Evolutionary conservation across 2,113 vertebrate genomes (phyloP).

Genomic region (Corythaixoides concolor): DNA sequence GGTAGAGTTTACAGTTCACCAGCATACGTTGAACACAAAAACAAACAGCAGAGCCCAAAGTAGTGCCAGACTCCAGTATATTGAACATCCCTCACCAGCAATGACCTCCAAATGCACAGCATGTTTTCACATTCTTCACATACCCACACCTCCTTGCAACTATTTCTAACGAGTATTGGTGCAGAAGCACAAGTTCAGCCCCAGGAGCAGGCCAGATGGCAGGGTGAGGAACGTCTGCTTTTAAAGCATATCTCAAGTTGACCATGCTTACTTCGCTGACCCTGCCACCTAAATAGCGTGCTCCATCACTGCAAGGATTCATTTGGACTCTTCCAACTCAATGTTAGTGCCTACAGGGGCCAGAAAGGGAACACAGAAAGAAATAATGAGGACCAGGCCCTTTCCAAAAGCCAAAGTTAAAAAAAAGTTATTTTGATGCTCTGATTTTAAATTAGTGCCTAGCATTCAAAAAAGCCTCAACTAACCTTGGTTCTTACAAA

Average conservation of each 20-base stretch:
- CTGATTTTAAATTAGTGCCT: neutral
- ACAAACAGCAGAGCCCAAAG: neutral
- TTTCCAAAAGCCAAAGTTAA: neutral
- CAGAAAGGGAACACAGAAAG: neutral
- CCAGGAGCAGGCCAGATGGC: neutral
- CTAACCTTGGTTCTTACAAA: neutral
- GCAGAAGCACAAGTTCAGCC: neutral
- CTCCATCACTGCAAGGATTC: neutral
- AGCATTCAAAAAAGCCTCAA: neutral
- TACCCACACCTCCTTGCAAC: neutral
- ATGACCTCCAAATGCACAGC: neutral
- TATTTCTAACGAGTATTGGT: neutral
- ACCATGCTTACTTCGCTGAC: neutral
- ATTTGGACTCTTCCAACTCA: neutral
- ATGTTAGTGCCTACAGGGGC: neutral
- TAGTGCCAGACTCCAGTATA: neutral
- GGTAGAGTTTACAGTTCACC: neutral
- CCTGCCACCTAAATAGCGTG: neutral
- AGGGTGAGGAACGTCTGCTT: neutral
- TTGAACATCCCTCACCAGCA: neutral
- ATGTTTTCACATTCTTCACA: slow-evolving; percentile 6
- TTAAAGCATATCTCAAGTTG: neutral
- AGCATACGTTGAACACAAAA: neutral
- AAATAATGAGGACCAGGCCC: neutral
- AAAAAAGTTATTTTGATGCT: neutral